Conservation (phyloP, 2,797 vertebrate species). For the Erithacus rubecula region DNA sequence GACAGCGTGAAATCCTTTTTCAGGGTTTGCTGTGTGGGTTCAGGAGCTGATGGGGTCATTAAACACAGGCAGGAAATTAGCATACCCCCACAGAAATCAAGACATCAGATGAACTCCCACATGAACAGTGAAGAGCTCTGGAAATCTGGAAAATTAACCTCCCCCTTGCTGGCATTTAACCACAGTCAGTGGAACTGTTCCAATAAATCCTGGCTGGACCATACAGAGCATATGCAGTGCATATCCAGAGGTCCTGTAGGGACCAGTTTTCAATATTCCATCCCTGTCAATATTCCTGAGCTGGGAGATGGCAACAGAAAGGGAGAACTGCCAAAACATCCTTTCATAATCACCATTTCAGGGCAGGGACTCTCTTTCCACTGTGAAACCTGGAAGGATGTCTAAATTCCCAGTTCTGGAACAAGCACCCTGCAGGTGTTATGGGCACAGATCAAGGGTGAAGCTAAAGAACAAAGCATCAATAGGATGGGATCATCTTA, state of each 20-base stretch:
- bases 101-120: background rate
- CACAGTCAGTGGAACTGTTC: background rate
- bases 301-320: background rate
- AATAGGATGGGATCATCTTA: background rate
- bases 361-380: background rate
- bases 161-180: background rate
- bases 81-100: background rate
- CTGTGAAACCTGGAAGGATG: background rate
- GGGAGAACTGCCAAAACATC: background rate
- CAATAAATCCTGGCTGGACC: background rate
- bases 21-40: background rate
- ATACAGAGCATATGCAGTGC: accelerated
- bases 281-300: background rate
- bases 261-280: background rate
- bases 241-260: background rate
- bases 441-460: background rate
- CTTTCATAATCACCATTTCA: background rate
- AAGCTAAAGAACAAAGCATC: background rate
- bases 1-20: background rate
- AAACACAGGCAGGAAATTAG: background rate
- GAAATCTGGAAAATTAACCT: background rate
- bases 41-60: background rate
- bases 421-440: background rate
- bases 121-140: background rate
- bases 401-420: background rate